A percentile compares a stretch with the other conserved stretches of the same genome.
Conservation (phyloP, 2,888 invertebrate species). For the Villa cingulata region DNA sequence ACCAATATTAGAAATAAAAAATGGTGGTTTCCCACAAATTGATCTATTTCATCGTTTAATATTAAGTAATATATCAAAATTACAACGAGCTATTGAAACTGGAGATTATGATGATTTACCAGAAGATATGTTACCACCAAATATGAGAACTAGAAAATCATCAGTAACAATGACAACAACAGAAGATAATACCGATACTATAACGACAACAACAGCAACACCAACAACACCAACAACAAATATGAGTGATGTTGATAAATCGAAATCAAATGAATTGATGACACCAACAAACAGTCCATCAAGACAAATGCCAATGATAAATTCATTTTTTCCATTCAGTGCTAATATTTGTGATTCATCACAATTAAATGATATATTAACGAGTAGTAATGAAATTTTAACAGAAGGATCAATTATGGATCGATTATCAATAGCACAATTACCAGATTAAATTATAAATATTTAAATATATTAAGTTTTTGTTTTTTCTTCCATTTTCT, state of each 20-base stretch:
- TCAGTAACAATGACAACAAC: no score
- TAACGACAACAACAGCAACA: slow-evolving; percentile 6
- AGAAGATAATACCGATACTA: slow-evolving; percentile 1
- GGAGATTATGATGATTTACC: slow-evolving; percentile 31
- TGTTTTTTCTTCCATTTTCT: no score
- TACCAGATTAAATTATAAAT: slow-evolving; percentile 19
- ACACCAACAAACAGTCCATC: slow-evolving; percentile 22
- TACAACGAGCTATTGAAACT: slow-evolving; percentile 33
- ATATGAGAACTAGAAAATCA: no score
- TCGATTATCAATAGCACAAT: slow-evolving; percentile 28
- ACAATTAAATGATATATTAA: slow-evolving; percentile 32
- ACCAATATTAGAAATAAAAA: slow-evolving; percentile 53
- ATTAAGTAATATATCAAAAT: slow-evolving; percentile 31
- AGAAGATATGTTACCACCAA: slow-evolving; percentile 16
- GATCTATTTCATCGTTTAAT: slow-evolving; percentile 33
- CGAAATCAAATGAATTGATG: slow-evolving; percentile 15
- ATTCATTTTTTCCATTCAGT: slow-evolving; percentile 36
- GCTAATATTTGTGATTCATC: slow-evolving; percentile 27
- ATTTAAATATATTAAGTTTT: no score
- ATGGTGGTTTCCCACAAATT: slow-evolving; percentile 35
- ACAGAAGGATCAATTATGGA: slow-evolving; percentile 34
- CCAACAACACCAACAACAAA: slow-evolving; percentile 5
- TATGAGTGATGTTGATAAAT: not conserved
- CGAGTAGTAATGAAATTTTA: slow-evolving; percentile 30
- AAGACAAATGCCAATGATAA: slow-evolving; percentile 25